Conservation (phyloP, 2,113 vertebrate genomes). For the Nettapus auritus region DNA sequence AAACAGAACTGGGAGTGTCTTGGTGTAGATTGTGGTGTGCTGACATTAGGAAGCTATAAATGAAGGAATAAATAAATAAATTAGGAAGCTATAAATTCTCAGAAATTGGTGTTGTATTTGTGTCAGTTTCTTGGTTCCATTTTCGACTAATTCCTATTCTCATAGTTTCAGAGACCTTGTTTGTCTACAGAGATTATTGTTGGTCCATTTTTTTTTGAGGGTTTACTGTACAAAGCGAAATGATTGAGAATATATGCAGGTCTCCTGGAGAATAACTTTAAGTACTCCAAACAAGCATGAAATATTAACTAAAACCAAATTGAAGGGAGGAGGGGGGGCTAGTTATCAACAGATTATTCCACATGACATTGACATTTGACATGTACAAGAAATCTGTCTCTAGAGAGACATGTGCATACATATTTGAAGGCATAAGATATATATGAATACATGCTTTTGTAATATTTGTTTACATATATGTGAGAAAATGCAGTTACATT, state of each 20-base stretch:
- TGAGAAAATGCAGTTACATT: not conserved
- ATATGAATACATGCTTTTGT: not conserved
- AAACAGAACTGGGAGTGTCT: not conserved
- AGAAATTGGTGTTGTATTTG: not conserved
- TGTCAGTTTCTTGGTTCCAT: not conserved
- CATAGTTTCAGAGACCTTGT: not conserved
- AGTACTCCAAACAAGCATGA: not conserved
- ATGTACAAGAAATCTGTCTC: not conserved
- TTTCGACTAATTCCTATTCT: not conserved
- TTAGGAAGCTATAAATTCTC: not conserved
- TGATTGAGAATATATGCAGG: not conserved
- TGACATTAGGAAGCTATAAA: not conserved
- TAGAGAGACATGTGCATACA: fast-evolving
- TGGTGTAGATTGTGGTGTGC: not conserved
- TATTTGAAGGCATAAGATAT: not conserved
- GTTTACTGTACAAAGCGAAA: not conserved
- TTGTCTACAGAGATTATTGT: not conserved
- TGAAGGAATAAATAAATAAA: no score
- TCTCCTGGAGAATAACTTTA: not conserved
- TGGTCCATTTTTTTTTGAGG: not conserved
- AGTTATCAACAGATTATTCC: not conserved
- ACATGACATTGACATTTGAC: not conserved
- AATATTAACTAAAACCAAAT: not conserved
- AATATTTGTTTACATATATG: not conserved
- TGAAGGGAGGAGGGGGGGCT: not conserved